Conservation (phyloP, 2,888 invertebrate species). For the Coleophora deauratella region DNA sequence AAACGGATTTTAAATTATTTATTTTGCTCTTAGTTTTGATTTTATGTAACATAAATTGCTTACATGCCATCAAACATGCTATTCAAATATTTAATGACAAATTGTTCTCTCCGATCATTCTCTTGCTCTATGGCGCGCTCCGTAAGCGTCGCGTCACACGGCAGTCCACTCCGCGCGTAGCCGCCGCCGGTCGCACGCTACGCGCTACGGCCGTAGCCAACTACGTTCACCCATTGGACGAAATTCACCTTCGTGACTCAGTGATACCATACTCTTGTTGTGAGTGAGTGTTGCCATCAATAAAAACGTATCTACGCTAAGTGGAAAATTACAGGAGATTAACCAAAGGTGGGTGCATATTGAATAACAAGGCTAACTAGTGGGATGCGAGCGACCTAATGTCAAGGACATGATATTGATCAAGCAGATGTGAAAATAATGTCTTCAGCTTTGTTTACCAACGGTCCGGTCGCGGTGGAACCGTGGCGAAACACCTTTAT, state of each 20-base stretch:
- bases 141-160: constrained; percentile 45
- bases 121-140: constrained; percentile 45
- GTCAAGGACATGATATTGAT: constrained; percentile 69
- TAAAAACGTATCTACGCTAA: background rate
- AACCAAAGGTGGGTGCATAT: constrained; percentile 51
- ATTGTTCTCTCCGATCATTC: constrained; percentile 21
- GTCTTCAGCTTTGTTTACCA: constrained; percentile 6
- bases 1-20: too few species aligned
- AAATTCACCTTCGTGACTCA: constrained; percentile 6
- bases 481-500: too few species aligned
- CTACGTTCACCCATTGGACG: constrained; percentile 32
- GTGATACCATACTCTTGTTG: background rate
- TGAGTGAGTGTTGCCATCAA: constrained; percentile 1
- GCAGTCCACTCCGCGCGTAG: constrained; percentile 53
- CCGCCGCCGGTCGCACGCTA: constrained; percentile 48
- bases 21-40: too few species aligned
- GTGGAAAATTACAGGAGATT: constrained; percentile 1
- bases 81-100: too few species aligned
- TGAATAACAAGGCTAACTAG: constrained; percentile 40
- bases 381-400: constrained; percentile 38
- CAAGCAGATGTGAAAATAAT: constrained; percentile 29
- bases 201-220: constrained; percentile 48
- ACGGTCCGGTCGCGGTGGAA: too few species aligned
- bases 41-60: too few species aligned
- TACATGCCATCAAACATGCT: too few species aligned